Evolutionary conservation across 2,797 vertebrate species (phyloP).

Genomic region (Glossophaga mutica): DNA sequence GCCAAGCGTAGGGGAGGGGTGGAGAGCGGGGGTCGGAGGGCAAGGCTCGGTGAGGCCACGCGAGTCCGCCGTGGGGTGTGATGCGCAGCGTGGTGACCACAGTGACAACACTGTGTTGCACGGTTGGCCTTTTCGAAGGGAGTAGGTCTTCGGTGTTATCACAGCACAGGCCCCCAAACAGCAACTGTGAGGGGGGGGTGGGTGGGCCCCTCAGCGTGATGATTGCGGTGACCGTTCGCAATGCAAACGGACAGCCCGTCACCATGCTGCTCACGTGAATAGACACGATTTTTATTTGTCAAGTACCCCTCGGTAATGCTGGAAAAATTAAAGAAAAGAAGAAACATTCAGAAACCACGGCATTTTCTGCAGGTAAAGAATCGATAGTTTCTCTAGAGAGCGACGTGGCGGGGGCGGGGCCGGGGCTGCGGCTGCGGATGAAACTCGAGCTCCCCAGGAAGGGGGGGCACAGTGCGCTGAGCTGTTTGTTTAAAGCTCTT

Average conservation of each 20-base stretch:
- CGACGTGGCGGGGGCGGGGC: no score
- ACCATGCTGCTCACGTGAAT: neutral
- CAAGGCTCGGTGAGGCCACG: accelerated
- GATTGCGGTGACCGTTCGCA: neutral
- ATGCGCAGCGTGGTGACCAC: neutral
- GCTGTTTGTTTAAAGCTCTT: neutral
- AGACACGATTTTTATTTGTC: neutral
- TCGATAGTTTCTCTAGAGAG: neutral
- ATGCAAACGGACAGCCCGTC: neutral
- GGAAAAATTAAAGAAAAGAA: neutral
- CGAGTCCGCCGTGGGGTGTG: neutral
- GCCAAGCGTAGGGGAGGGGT: neutral
- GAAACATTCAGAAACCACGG: neutral
- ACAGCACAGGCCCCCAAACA: no score
- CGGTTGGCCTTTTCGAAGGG: neutral
- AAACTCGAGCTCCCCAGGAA: neutral
- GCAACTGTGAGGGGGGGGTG: no score
- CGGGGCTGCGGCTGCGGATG: no score
- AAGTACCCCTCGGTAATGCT: neutral
- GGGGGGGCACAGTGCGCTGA: neutral
- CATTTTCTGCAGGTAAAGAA: neutral
- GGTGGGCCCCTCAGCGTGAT: no score
- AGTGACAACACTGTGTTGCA: neutral
- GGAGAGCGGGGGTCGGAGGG: neutral
- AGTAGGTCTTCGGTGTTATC: neutral